Percentiles rank a stretch among this genome's conserved stretches.
Conservation (phyloP, 1,140 invertebrate species). For the Scaptomyza hsui region DNA sequence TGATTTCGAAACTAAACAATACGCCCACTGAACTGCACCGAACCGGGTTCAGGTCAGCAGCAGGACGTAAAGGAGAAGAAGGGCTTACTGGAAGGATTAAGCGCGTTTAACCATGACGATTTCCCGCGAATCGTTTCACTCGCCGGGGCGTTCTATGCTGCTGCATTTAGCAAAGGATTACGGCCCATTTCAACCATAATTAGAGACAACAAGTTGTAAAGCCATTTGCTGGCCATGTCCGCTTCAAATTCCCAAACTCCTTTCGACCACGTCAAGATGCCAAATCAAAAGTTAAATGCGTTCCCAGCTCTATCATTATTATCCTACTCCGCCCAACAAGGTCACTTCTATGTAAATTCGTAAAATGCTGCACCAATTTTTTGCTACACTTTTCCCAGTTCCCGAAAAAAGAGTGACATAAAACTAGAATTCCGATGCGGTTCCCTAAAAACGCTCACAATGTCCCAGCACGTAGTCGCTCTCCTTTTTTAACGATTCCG, state of each 20-base stretch:
- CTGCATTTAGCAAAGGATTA: slow-evolving; percentile 80
- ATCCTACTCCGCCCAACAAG: slow-evolving; percentile 44
- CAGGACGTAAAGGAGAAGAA: slow-evolving; percentile 28
- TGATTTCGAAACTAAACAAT: slow-evolving; percentile 80
- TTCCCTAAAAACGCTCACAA: slow-evolving; percentile 29
- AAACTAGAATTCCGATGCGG: slow-evolving; percentile 33
- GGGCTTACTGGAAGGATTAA: slow-evolving; percentile 74
- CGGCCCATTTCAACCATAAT: slow-evolving; percentile 81
- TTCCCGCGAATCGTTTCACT: slow-evolving; percentile 48
- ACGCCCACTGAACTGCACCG: slow-evolving; percentile 55
- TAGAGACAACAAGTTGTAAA: slow-evolving; percentile 83
- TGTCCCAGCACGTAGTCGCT: slow-evolving; percentile 54
- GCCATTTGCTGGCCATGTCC: slow-evolving; percentile 56
- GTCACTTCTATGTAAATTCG: slow-evolving; percentile 68
- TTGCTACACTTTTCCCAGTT: slow-evolving; percentile 63
- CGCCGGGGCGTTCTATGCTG: slow-evolving; percentile 63
- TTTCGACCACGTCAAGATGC: slow-evolving; percentile 61
- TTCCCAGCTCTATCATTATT: not conserved
- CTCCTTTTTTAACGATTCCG: slow-evolving; percentile 72
- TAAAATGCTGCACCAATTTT: slow-evolving; percentile 64
- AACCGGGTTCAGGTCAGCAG: slow-evolving; percentile 39
- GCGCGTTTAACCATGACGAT: slow-evolving; percentile 76
- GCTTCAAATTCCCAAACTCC: slow-evolving; percentile 4
- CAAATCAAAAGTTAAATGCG: slow-evolving; percentile 81
- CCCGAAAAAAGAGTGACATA: slow-evolving; percentile 23